Percentiles rank a stretch among this genome's conserved stretches.
These are phyloP conservation scores for Contarinia nasturtii DNA, from an alignment of 1,140 invertebrate genomes.

Conservation along the genomic window DNA sequence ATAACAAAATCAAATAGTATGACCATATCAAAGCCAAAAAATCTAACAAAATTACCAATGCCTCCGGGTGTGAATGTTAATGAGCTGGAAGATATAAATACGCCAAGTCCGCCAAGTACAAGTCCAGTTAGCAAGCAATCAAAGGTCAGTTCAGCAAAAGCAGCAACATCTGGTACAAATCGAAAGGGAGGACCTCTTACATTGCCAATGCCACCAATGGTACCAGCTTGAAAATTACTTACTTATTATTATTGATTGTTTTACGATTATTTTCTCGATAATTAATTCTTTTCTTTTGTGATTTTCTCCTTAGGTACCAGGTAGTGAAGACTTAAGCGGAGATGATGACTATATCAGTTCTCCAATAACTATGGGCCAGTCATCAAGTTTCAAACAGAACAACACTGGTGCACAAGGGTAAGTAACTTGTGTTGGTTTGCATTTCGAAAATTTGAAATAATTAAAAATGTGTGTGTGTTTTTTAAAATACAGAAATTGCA, in stretches of 20 bases:
- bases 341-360: constrained; percentile 44
- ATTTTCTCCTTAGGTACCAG: no score
- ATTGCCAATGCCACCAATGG: constrained; percentile 73
- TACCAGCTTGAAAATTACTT: no score
- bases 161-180: constrained; percentile 2
- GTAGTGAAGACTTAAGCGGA: constrained; percentile 56
- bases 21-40: constrained; percentile 30
- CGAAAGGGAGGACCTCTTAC: constrained; percentile 58
- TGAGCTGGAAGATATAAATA: constrained; percentile 26
- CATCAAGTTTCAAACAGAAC: not conserved
- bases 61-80: constrained; percentile 67
- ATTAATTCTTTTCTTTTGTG: no score
- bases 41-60: constrained; percentile 54
- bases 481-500: constrained; percentile 12
- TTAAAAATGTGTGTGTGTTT: no score
- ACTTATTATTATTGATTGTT: no score
- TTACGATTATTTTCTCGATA: no score
- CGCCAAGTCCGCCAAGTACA: constrained; percentile 16
- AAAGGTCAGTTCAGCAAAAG: not conserved
- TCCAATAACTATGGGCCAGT: constrained; percentile 19
- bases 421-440: no score
- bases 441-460: not conserved
- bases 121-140: constrained; percentile 1
- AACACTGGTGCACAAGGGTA: not conserved
- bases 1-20: not conserved